Conservation (phyloP, 2,113 vertebrate genomes). For the Hyperoodon ampullatus region DNA sequence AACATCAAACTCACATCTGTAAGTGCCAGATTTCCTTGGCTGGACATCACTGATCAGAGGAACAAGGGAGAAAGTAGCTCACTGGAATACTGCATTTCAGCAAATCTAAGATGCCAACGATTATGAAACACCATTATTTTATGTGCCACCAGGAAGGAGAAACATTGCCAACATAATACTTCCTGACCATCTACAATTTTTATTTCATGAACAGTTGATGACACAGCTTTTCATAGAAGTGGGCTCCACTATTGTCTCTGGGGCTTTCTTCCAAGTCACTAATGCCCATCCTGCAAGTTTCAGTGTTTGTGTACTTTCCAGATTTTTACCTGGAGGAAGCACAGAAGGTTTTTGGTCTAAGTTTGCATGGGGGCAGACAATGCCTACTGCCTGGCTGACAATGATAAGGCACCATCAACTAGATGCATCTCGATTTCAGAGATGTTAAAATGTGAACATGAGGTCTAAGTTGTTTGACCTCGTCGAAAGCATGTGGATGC, state of each 20-base stretch:
- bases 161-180: neutral
- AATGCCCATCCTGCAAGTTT: neutral
- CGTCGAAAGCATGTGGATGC: conserved; percentile 1
- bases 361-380: neutral
- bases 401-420: neutral
- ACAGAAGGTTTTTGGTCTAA: neutral
- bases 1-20: neutral
- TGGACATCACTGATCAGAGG: neutral
- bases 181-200: conserved; percentile 12
- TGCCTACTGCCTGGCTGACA: neutral
- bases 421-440: neutral
- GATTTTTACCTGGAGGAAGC: neutral
- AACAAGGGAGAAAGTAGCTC: neutral
- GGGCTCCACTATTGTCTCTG: neutral
- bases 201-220: neutral
- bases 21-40: neutral
- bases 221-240: neutral
- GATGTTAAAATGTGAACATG: neutral
- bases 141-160: neutral
- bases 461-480: neutral
- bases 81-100: neutral
- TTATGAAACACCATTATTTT: neutral
- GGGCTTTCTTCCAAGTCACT: neutral
- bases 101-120: neutral
- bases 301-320: neutral